These are phyloP conservation scores for Cistogaster globosa DNA, from an alignment of 2,888 invertebrate species.

Conservation along the genomic window DNA sequence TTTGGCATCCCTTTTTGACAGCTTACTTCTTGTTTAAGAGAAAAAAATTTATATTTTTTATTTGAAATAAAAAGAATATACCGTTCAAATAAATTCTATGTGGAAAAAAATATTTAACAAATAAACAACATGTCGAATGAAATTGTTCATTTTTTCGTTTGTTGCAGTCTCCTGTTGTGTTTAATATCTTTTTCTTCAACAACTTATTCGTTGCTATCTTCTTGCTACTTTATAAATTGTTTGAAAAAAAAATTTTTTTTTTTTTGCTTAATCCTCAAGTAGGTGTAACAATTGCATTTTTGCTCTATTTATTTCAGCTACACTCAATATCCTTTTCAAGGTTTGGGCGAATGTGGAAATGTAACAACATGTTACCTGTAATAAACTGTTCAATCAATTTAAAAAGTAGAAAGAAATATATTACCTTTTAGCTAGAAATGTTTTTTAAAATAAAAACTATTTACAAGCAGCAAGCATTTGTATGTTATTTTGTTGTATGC, in stretches of 20 bases:
- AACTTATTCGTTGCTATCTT: conserved; percentile 36
- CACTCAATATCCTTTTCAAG: conserved; percentile 47
- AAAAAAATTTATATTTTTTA: conserved; percentile 38
- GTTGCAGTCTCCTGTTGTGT: conserved; percentile 46
- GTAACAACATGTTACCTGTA: conserved; percentile 69
- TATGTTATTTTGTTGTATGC: conserved; percentile 35
- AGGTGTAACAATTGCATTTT: conserved; percentile 67
- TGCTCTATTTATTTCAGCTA: conserved; percentile 47
- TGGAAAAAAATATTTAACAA: background rate
- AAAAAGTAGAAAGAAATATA: conserved; percentile 55
- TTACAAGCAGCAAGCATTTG: conserved; percentile 5
- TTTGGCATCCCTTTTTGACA: conserved; percentile 30
- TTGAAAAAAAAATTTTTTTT: background rate
- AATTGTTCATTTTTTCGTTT: conserved; percentile 36
- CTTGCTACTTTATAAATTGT: conserved; percentile 24
- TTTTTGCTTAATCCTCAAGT: conserved; percentile 47
- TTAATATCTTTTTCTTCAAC: conserved; percentile 33
- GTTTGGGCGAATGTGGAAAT: conserved; percentile 41
- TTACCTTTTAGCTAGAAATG: conserved; percentile 30
- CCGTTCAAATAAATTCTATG: background rate
- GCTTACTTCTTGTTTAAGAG: conserved; percentile 36
- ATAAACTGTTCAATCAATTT: conserved; percentile 67
- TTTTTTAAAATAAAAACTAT: background rate
- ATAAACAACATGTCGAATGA: conserved; percentile 9
- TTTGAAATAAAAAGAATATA: conserved; percentile 6